These are phyloP conservation scores for Hoplostethus mediterraneus DNA, from an alignment of 2,797 vertebrate genomes.

Conservation along the genomic window DNA sequence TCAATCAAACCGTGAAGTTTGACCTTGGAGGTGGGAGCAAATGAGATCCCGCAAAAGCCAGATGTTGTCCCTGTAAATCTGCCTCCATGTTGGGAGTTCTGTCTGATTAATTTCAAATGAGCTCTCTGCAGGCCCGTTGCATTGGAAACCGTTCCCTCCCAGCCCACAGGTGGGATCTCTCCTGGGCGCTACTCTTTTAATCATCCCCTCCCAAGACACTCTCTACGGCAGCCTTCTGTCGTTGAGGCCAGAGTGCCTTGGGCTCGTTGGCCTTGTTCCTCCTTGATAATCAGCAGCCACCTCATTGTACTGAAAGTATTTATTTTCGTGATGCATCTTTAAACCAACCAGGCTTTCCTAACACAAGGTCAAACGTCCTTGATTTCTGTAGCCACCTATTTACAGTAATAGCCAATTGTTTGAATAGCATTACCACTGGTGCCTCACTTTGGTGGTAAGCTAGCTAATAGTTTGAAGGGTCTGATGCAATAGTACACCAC, in stretches of 20 bases:
- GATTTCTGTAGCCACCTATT: background rate
- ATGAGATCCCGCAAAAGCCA: background rate
- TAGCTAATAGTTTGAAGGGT: conserved; percentile 57
- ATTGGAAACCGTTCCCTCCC: conserved; percentile 67
- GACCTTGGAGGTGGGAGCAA: conserved; percentile 9
- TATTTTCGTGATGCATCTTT: background rate
- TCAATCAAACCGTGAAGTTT: background rate
- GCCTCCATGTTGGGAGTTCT: conserved; percentile 53
- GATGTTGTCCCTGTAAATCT: conserved; percentile 27
- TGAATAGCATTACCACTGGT: conserved; percentile 5
- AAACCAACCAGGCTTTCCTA: background rate
- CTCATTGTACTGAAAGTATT: background rate
- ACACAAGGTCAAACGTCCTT: background rate
- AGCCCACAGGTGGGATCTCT: conserved; percentile 67
- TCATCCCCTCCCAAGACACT: conserved; percentile 79
- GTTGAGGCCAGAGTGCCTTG: conserved; percentile 29
- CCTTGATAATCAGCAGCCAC: background rate
- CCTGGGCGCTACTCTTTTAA: conserved; percentile 83
- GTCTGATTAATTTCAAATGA: conserved; percentile 80
- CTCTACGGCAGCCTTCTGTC: conserved; percentile 66
- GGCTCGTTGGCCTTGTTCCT: conserved; percentile 8
- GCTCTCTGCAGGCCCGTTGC: conserved; percentile 64
- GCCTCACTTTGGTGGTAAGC: conserved; percentile 41
- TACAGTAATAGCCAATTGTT: background rate
- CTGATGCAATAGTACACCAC: conserved; percentile 58